Evolutionary conservation across 2,797 vertebrate genomes (phyloP), one percentile per base, ranked within the genome.

Genomic region (Lophura swinhoii): DNA sequence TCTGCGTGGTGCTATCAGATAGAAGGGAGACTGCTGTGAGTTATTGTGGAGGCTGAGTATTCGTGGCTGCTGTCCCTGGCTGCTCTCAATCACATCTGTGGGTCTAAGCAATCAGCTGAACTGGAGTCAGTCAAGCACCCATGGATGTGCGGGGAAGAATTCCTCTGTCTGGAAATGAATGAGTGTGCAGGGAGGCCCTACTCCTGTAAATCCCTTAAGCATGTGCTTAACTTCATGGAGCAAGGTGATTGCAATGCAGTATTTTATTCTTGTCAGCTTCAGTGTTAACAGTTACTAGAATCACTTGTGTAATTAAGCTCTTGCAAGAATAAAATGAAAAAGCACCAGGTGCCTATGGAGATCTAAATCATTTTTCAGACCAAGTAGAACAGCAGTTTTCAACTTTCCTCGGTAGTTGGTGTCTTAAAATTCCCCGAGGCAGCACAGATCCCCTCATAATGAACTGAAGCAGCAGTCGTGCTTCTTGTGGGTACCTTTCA

Each of bases 191-290:
- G 35, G 64, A 84, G 77, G 64, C 17, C 4, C 56, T 4, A 13
- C 64, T 92, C 44, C 75, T 1, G 12, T 88, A 91, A 94, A 90
- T 82, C 87, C 75, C 6, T 2, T 59, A 53, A 80, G 44, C 9
- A 1, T 7, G 75, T 74, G 72, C 89, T 81, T 90, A 71, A 72
- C 83, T 89, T 74, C 78, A 41, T 0, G 1, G 64, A 83, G 82
- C 66, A 64, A 92, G 87, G 86, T 55, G 82, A 80, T 71, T 73
- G 87, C 75, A 53, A 53, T 22, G 49, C 58, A 77, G n/a, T 94
- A 58, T 83, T 94, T 95, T 74, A 95, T 91, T 89, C 91, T 71
- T 93, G 91, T 87, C 91, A 92, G 81, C 87, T 77, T 64, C 72
- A 49, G 53, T 3, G 1, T 74, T 88, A 91, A 49, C 60, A 70